Evolutionary conservation across 2,888 invertebrate species (phyloP), one percentile per base, ranked within the genome.

Genomic region (Agrotis segetum): DNA sequence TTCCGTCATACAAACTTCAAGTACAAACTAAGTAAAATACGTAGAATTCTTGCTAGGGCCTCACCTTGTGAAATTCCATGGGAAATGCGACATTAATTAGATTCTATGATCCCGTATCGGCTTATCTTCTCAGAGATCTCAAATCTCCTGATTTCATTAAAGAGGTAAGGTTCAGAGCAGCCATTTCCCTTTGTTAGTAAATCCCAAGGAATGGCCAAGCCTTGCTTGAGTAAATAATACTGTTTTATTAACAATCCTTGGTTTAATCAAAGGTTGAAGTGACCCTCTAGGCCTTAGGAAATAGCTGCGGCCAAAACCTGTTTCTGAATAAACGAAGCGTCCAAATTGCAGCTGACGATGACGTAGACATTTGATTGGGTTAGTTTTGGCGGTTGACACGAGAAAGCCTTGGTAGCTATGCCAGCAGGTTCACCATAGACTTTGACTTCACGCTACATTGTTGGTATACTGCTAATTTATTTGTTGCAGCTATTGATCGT

Each of bases 111-210:
- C 58, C 21, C 14, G 16, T 21, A 55, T 34, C 17, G 5, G 19
- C 7, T 49, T 44, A 67, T 69, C 53, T 67, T 46, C 46, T 24
- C 17, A 7, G 4, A 46, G 40, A 67, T 50, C 56, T 56, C 44
- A 56, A 52, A 56, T 47, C 49, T 60, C 21, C 53, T 59, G 71
- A 61, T 34, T 59, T 66, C 49, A 61, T 69, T 64, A 53, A 71
- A 61, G 29, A 50, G 46, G 19, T 61, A 59, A 52, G 67, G 56
- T 66, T 40, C 58, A 63, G 14, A 16, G 3, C 52, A 40, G 14
- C 40, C 58, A 70, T 55, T 6, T 58, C 52, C 21, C 59, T 63
- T 68, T 68, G 62, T 68, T 68, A 59, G 46, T 60, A 17, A 56
- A 60, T 61, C 46, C n/a, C 53, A 53, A 59, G 44, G 16, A 59